Percentiles rank a stretch among this genome's conserved stretches.
phyloP scores from a whole-genome alignment of 35 echinoderm and acorn worm species.

The Eucidaris tribuloides region DNA sequence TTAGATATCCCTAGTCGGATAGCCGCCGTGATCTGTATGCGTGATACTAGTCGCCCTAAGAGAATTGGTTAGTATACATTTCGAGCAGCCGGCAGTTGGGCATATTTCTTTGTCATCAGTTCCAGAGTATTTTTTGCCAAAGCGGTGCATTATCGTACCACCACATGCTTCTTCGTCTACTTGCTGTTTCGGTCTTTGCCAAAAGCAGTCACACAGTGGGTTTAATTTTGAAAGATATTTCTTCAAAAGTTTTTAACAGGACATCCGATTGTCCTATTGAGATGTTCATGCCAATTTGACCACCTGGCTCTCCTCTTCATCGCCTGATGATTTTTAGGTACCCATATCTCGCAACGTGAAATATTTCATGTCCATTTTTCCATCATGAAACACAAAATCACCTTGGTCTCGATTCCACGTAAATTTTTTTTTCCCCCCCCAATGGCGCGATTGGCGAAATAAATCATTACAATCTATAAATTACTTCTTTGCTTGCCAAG shows the following conservation, averaged over 20 bases:
- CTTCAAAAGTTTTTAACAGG: conserved; percentile 21
- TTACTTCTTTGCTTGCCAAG: conserved; percentile 11
- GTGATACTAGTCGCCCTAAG: too few relatives aligned
- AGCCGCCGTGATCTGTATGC: too few relatives aligned
- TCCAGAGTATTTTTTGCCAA: background rate
- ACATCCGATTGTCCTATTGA: conserved; percentile 18
- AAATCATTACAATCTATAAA: conserved; percentile 15
- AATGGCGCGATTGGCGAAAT: background rate
- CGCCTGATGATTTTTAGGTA: background rate
- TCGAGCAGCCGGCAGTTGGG: background rate
- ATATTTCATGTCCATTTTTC: background rate
- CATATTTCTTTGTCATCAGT: conserved; percentile 10
- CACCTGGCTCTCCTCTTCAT: conserved; percentile 21
- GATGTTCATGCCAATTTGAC: background rate
- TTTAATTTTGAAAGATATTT: conserved; percentile 19
- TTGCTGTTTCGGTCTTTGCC: conserved; percentile 39
- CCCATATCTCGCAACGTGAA: conserved; percentile 16
- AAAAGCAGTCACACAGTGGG: background rate
- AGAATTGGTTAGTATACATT: conserved; percentile 31
- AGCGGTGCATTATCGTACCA: conserved; percentile 31
- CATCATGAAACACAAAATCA: conserved; percentile 13
- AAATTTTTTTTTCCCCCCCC: too few relatives aligned
- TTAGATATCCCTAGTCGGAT: too few relatives aligned
- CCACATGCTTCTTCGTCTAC: background rate
- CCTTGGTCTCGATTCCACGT: background rate